A percentile compares a stretch with the other conserved stretches of the same genome.
Evolutionary conservation across 2,113 vertebrate genomes (phyloP).

Genomic region (Caloenas nicobarica): DNA sequence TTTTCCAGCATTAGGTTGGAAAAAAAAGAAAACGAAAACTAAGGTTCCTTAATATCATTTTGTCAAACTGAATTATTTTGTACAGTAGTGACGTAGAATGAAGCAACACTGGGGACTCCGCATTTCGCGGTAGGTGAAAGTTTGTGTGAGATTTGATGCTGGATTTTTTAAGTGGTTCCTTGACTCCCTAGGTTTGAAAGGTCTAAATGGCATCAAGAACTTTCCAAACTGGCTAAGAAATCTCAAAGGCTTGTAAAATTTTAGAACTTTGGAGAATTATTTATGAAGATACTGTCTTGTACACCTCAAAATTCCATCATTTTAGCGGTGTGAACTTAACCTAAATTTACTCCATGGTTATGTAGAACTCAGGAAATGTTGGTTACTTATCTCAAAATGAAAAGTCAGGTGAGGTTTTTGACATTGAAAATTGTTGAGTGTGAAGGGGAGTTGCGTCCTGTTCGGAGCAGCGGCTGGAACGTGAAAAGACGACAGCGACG

Average conservation of each 20-base stretch:
- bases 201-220: too few species aligned
- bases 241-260: neutral
- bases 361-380: neutral
- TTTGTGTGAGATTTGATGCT: neutral
- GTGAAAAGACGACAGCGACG: neutral
- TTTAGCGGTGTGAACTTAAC: neutral
- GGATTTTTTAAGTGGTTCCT: neutral
- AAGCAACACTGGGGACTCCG: fast-evolving
- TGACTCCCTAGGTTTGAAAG: neutral
- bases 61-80: neutral
- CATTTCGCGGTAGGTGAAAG: fast-evolving
- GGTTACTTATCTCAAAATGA: neutral
- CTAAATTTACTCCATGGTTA: neutral
- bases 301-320: neutral
- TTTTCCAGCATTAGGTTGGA: neutral
- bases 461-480: neutral
- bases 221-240: neutral
- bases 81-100: neutral
- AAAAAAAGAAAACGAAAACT: neutral
- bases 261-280: neutral
- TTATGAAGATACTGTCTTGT: neutral
- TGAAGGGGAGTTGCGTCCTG: neutral
- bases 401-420: neutral
- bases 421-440: neutral
- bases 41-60: neutral